phyloP scores from a whole-genome alignment of 2,797 vertebrate genomes.

The Leptoclinus maculatus region DNA sequence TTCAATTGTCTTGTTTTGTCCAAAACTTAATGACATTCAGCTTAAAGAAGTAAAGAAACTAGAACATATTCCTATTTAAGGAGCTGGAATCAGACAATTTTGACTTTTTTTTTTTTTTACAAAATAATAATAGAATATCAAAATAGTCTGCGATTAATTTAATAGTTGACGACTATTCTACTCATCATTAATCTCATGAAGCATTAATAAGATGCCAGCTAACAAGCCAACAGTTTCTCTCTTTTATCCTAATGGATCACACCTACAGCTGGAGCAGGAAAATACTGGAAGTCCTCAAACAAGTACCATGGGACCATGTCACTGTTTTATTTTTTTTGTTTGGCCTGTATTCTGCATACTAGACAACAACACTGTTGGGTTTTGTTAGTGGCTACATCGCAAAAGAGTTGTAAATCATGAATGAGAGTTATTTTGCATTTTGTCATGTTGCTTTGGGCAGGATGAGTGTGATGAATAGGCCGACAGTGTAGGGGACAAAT shows the following conservation, averaged over 20 bases:
- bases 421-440: constrained; percentile 67
- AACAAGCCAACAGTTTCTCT: constrained; percentile 25
- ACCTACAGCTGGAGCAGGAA: constrained; percentile 30
- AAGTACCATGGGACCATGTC: constrained; percentile 47
- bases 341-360: constrained; percentile 28
- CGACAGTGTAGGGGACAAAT: constrained; percentile 58
- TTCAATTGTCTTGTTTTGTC: neutral
- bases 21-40: neutral
- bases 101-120: neutral
- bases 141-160: neutral
- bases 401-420: constrained; percentile 72
- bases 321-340: constrained; percentile 2
- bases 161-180: neutral
- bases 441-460: constrained; percentile 59
- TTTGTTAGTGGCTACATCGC: constrained; percentile 63
- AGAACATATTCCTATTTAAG: neutral
- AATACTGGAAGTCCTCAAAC: constrained; percentile 44
- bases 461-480: constrained; percentile 70
- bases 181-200: neutral
- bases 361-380: constrained; percentile 37
- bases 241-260: constrained; percentile 39
- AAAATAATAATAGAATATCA: neutral
- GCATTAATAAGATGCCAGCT: constrained; percentile 27
- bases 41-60: neutral
- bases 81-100: neutral